Evolutionary conservation across 92 coral and sea anemone genomes (phyloP), one percentile per base, ranked within the genome.

Genomic region (Epizoanthus illoricatus): DNA sequence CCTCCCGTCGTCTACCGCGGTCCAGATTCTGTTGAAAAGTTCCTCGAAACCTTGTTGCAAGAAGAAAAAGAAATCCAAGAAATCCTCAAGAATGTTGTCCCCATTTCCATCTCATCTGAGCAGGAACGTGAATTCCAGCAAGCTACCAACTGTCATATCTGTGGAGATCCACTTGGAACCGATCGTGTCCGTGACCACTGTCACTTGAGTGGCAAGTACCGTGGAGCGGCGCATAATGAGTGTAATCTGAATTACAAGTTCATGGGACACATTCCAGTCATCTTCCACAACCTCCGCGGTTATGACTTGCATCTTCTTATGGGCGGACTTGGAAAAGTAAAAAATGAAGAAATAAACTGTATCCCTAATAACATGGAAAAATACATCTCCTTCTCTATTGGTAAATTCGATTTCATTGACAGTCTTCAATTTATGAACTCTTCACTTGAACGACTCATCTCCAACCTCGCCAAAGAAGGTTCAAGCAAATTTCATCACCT

Each of bases 301-400:
- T 89, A 85, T 56, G 88, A 88, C 65, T 79, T 79, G 13, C 91
- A 88, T 64, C 54, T 85, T 1, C 71, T 85, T 11, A 80, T 85
- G 86, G 83, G 81, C 74, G 92, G 84, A 4, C 54, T 80, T 33
- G 92, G 92, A 0, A 89, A 89, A 41, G 64, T 89, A 23, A 89
- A 81, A 54, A 49, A 86, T 24, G 79, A 73, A 54, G 24, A 74
- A 61, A 75, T 87, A 73, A 87, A 80, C 80, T 79, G 83, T 56
- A 90, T 90, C 23, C 93, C 93, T 3, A 87, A 87, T 73, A 90
- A 87, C 84, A 69, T 69, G 49, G 88, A 90, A 65, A 76, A 86
- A 72, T 89, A 89, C 81, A 75, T 89, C 56, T 85, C 92, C 61
- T 88, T 89, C 76, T 82, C 90, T 18, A 61, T 79, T 17, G 88